Base-by-base conservation (phyloP, 1,140 invertebrate species). In the Euura lappo region DNA sequence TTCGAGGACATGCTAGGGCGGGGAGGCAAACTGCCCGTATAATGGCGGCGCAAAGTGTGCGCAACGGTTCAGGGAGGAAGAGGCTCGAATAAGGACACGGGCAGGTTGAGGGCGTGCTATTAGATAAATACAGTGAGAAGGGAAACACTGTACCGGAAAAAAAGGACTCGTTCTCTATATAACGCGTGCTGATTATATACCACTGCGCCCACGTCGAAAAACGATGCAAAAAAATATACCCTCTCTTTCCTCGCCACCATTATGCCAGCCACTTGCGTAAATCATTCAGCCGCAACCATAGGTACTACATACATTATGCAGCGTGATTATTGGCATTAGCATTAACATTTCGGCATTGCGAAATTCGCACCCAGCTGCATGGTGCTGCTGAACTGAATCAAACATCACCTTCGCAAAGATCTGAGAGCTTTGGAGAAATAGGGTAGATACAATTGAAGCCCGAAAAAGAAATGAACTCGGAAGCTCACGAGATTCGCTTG, bases 21-120 rank as follows among this genome's bases (percentile, higher is more conserved):
- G 71, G 68, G 75, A 80, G 81, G 80, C 28, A 85, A 87, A 86
- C 81, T 86, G 84, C 76, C 83, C 85, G 81, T 87, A 86, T 86
- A 86, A 87, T 85, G 80, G 83, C 80, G 79, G 84, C 80, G 81
- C 80, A 85, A 86, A 87, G 83, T 85, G 81, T 80, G 79, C 79
- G 75, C 75, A 69, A 77, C 78, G 73, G 69, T 47, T 68, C 68
- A 44, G 69, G 44, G 71, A 45, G 66, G 60, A 51, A 69, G 70
- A 72, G 67, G 66, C 42, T 60, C 8, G n/a, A 66, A 74, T 67
- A 77, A 72, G 70, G 66, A 68, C 65, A 73, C 64, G 74, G 70
- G 74, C 74, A 72, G 75, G 28, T 68, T 76, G 72, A 74, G 72
- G 75, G 72, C 69, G 69, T 71, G 74, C 80, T 83, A 81, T 84